A percentile compares a stretch with the other conserved stretches of the same genome.
Evolutionary conservation across 2,888 invertebrate species (phyloP).

Genomic region (Clanis bilineata): DNA sequence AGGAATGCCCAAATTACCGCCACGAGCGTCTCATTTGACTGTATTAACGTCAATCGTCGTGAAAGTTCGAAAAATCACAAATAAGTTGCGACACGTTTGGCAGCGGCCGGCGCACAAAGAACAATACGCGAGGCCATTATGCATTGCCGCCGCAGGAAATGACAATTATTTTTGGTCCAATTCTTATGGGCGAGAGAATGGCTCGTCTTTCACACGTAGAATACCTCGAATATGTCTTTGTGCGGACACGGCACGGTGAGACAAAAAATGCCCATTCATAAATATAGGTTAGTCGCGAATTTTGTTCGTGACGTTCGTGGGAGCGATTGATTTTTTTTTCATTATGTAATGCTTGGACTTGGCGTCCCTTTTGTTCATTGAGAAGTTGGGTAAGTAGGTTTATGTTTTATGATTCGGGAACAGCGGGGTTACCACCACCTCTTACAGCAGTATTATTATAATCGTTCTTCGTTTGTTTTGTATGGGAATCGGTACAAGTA

Average conservation of each 20-base stretch:
- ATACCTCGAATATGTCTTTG: constrained; percentile 74
- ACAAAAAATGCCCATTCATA: constrained; percentile 78
- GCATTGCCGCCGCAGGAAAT: constrained; percentile 77
- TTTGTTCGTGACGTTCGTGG: constrained; percentile 33
- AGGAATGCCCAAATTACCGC: constrained; percentile 23
- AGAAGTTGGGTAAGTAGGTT: neutral
- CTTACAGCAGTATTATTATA: no score
- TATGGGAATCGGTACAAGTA: no score
- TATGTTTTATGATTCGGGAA: neutral
- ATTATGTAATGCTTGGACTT: neutral
- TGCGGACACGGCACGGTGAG: constrained; percentile 53
- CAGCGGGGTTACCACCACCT: neutral
- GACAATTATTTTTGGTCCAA: constrained; percentile 79
- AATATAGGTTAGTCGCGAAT: constrained; percentile 78
- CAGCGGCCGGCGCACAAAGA: constrained; percentile 23
- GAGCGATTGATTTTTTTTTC: constrained; percentile 27
- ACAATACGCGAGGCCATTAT: constrained; percentile 38
- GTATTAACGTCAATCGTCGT: constrained; percentile 45
- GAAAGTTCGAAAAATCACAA: constrained; percentile 51
- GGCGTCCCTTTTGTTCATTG: neutral
- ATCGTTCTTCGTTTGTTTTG: no score
- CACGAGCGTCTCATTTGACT: constrained; percentile 50
- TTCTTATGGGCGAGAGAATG: constrained; percentile 68
- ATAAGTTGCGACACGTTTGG: constrained; percentile 21
- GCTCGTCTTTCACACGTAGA: constrained; percentile 77